Percentiles rank a stretch among this genome's conserved stretches.
Evolutionary conservation across 2,113 vertebrate genomes (phyloP).

Genomic region (Bostrychus sinensis): DNA sequence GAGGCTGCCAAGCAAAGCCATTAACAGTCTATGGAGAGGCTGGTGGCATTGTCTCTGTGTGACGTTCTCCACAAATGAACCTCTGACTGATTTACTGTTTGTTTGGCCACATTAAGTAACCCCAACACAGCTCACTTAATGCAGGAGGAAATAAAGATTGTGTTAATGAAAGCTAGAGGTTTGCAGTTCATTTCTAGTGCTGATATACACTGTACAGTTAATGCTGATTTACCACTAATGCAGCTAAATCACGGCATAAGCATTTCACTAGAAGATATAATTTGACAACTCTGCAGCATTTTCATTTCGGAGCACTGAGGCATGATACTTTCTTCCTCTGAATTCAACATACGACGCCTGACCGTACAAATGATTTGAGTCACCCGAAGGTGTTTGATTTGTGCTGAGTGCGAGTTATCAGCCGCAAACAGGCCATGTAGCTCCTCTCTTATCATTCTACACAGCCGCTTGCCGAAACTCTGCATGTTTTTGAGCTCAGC

Average conservation of each 20-base stretch:
- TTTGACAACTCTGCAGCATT: slow-evolving; percentile 62
- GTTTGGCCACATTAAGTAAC: slow-evolving; percentile 31
- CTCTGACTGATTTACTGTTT: slow-evolving; percentile 49
- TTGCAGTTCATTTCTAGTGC: slow-evolving; percentile 22
- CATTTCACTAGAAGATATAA: slow-evolving; percentile 60
- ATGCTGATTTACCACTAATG: slow-evolving; percentile 20
- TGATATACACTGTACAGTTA: slow-evolving; percentile 26
- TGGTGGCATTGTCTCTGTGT: slow-evolving; percentile 43
- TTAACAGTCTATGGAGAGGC: slow-evolving; percentile 67
- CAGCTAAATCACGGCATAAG: slow-evolving; percentile 54
- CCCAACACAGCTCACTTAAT: slow-evolving; percentile 18
- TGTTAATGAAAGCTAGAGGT: slow-evolving; percentile 16
- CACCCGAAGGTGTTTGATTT: slow-evolving; percentile 76
- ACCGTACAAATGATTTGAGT: slow-evolving; percentile 76
- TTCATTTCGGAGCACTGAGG: slow-evolving; percentile 56
- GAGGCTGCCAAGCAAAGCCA: slow-evolving; percentile 65
- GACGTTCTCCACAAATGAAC: slow-evolving; percentile 45
- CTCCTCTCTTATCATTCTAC: slow-evolving; percentile 73
- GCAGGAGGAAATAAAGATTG: slow-evolving; percentile 13
- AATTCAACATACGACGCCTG: slow-evolving; percentile 64
- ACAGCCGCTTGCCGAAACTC: slow-evolving; percentile 66
- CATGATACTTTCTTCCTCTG: slow-evolving; percentile 55
- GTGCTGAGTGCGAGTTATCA: slow-evolving; percentile 77
- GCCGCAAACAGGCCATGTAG: slow-evolving; percentile 70
- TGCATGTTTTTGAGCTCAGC: slow-evolving; percentile 71